Evolutionary conservation across 2,113 vertebrate species (phyloP), one percentile per base, ranked within the genome.

Genomic region (Ceyx melanurus): DNA sequence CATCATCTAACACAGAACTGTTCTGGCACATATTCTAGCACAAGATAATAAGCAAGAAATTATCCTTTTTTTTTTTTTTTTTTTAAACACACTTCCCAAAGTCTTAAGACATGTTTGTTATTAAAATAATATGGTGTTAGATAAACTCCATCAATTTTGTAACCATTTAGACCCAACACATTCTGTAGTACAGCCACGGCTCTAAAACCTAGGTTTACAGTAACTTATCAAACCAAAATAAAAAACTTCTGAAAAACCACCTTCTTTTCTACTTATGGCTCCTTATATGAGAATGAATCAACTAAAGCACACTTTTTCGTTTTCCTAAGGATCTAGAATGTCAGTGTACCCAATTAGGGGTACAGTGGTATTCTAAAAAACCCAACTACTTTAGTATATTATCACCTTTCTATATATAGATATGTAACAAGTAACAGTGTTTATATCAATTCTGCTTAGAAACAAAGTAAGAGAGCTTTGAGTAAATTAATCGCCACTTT

Each of bases 311-410:
- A 29, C 6, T 20, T 15, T 20, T 6, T 20, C 5, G 33, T 91
- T n/a, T 42, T 25, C 28, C 2, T 5, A 74, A 58, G 10, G 7
- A 57, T 35, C 31, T 58, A 71, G 14, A 89, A 70, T 6, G 21
- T 18, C 7, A 8, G 15, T 9, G 70, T 17, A 42, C 11, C 13
- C 28, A 54, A 17, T 15, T 54, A 6, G 19, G 3, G 11, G 17
- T 4, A 57, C 43, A 58, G 3, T 20, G 10, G 3, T n/a, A 11
- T 37, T 75, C 22, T 56, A 79, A 70, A 74, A 80, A 40, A 48
- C 10, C 11, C 54, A 74, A 46, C 6, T 15, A 40, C 11, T 65
- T 57, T 35, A 67, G 28, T 1, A 1, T 4, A 35, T 3, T 1
- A 13, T 45, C 6, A 12, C 13, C 45, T 19, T 45, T 37, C 26